A percentile compares a stretch with the other conserved stretches of the same genome.
phyloP scores from a whole-genome alignment of 1,140 invertebrate species.

The Limonius californicus region DNA sequence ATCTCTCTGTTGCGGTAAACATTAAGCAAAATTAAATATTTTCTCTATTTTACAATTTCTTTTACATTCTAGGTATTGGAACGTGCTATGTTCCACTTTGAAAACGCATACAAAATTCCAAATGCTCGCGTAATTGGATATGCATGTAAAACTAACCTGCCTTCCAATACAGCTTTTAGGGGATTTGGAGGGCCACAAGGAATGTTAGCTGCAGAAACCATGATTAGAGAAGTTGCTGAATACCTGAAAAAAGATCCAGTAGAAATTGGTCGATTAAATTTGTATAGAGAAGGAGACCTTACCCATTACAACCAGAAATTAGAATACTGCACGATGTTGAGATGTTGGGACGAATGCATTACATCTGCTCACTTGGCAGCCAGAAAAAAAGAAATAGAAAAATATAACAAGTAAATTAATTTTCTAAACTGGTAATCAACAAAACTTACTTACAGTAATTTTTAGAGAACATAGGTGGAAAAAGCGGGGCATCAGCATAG shows the following conservation, averaged over 20 bases:
- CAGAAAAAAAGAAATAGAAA: conserved; percentile 57
- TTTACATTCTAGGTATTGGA: conserved; percentile 60
- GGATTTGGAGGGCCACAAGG: conserved; percentile 89
- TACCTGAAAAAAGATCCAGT: conserved; percentile 60
- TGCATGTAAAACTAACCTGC: conserved; percentile 79
- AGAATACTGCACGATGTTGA: conserved; percentile 68
- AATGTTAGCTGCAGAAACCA: conserved; percentile 79
- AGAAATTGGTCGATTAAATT: conserved; percentile 60
- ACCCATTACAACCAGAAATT: conserved; percentile 80
- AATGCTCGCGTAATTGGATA: conserved; percentile 63
- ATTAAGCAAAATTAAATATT: neutral
- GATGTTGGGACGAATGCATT: conserved; percentile 82
- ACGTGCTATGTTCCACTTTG: conserved; percentile 73
- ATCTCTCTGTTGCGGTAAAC: conserved; percentile 72
- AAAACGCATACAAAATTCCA: conserved; percentile 76
- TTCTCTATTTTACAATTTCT: neutral
- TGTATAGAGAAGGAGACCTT: conserved; percentile 74
- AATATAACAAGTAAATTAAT: conserved; percentile 69
- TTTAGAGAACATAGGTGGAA: conserved; percentile 72
- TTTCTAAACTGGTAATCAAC: neutral
- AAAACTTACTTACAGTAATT: no score
- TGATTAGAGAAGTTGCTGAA: conserved; percentile 72
- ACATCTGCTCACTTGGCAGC: conserved; percentile 63
- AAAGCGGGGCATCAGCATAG: conserved; percentile 80
- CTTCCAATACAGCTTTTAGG: conserved; percentile 87